Conservation (phyloP, 2,888 invertebrate genomes). For the Lepas anatifera region DNA sequence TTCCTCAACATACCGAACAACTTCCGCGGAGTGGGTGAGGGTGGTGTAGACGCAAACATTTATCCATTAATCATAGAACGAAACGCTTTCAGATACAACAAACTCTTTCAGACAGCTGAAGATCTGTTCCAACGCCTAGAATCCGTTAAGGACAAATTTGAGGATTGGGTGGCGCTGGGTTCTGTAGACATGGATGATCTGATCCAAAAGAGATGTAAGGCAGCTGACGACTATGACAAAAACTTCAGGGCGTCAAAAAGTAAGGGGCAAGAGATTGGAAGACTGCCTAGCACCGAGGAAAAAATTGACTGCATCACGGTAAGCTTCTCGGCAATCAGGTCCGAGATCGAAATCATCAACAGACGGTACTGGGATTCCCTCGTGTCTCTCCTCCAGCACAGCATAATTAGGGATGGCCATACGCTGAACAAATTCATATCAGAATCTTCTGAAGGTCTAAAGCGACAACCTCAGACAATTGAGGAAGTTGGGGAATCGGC, state of each 20-base stretch:
- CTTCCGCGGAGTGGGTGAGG: conserved; percentile 65
- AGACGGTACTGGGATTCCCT: conserved; percentile 82
- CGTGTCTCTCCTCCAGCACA: conserved; percentile 55
- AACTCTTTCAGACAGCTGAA: conserved; percentile 60
- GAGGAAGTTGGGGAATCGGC: conserved; percentile 73
- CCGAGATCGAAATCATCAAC: conserved; percentile 82
- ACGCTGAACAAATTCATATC: conserved; percentile 50
- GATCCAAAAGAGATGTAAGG: conserved; percentile 50
- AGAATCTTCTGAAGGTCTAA: conserved; percentile 44
- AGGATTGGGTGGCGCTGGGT: conserved; percentile 65
- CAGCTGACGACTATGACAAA: conserved; percentile 67
- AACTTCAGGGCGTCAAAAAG: conserved; percentile 81
- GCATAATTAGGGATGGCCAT: conserved; percentile 55
- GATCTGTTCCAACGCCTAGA: conserved; percentile 54
- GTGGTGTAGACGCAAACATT: conserved; percentile 38
- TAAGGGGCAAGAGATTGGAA: conserved; percentile 85
- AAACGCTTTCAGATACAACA: conserved; percentile 44
- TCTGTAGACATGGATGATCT: conserved; percentile 61
- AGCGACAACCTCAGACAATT: conserved; percentile 58
- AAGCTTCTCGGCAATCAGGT: conserved; percentile 67
- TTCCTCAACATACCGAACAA: conserved; percentile 78
- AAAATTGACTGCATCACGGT: conserved; percentile 82
- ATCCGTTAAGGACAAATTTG: conserved; percentile 43
- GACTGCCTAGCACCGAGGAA: conserved; percentile 66
- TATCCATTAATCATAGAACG: conserved; percentile 52